These are phyloP conservation scores for Dioctria rufipes DNA, from an alignment of 2,888 invertebrate species.

Conservation along the genomic window DNA sequence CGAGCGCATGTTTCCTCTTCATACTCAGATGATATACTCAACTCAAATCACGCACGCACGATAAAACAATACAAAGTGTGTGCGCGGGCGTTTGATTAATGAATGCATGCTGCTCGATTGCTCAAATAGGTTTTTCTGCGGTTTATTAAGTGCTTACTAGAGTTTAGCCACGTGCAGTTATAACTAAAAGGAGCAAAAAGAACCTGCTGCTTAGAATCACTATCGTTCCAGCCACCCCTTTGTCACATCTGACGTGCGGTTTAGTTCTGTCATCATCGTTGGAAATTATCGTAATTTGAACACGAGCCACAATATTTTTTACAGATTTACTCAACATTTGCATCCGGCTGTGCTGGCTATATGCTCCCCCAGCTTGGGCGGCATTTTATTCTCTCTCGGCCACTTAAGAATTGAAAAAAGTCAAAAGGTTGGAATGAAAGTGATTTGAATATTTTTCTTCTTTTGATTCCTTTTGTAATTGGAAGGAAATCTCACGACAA, in stretches of 20 bases:
- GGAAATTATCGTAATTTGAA: slow-evolving; percentile 41
- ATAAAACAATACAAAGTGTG: slow-evolving; percentile 31
- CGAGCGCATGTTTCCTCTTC: slow-evolving; percentile 49
- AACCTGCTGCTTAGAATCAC: slow-evolving; percentile 24
- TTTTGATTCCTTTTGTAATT: slow-evolving; percentile 17
- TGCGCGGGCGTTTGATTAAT: slow-evolving; percentile 47
- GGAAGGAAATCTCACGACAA: slow-evolving; percentile 45
- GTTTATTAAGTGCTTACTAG: slow-evolving; percentile 29
- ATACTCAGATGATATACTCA: slow-evolving; percentile 19
- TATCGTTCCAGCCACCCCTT: not conserved
- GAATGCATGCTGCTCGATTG: slow-evolving; percentile 28
- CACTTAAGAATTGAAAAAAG: slow-evolving; percentile 28
- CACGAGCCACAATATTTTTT: slow-evolving; percentile 50
- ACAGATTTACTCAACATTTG: slow-evolving; percentile 37
- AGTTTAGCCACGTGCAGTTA: slow-evolving; percentile 43
- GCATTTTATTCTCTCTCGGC: not conserved
- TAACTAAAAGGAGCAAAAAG: slow-evolving; percentile 19
- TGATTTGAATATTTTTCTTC: slow-evolving; percentile 10
- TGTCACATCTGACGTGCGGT: not conserved
- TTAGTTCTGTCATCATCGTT: not conserved
- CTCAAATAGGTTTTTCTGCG: slow-evolving; percentile 30
- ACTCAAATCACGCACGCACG: slow-evolving; percentile 6
- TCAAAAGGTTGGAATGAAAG: slow-evolving; percentile 35
- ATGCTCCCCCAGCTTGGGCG: slow-evolving; percentile 22
- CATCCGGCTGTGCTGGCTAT: slow-evolving; percentile 12